phyloP scores from a whole-genome alignment of 1,140 invertebrate species.

The Heliconius nattereri region DNA sequence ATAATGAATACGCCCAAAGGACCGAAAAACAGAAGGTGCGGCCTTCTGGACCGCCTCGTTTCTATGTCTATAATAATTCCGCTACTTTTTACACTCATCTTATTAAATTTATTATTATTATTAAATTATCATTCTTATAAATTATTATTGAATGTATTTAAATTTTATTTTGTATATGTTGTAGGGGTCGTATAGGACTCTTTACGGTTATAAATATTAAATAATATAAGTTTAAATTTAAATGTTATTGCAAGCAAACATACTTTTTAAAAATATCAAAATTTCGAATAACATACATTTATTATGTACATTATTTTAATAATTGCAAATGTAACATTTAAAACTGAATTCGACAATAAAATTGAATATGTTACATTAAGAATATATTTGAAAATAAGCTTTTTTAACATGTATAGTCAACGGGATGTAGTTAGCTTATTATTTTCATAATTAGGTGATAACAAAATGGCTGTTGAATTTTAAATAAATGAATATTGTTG shows the following conservation, averaged over 20 bases:
- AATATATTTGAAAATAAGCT: not conserved
- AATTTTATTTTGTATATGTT: not conserved
- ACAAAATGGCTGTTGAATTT: constrained; percentile 76
- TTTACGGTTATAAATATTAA: too few relatives aligned
- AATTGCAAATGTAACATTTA: not conserved
- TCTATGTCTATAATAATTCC: constrained; percentile 55
- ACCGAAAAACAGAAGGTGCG: constrained; percentile 69
- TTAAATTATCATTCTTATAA: constrained; percentile 17
- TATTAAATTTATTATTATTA: constrained; percentile 20
- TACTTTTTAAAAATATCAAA: too few relatives aligned
- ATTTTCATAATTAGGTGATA: constrained; percentile 59
- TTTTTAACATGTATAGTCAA: not conserved
- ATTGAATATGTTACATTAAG: not conserved
- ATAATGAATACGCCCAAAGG: constrained; percentile 69
- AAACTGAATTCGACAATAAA: not conserved
- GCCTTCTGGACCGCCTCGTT: constrained; percentile 65
- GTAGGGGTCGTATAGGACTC: constrained; percentile 10
- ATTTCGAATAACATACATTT: too few relatives aligned
- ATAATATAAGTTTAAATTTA: too few relatives aligned
- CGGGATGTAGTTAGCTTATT: constrained; percentile 1
- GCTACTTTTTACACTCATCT: constrained; percentile 31
- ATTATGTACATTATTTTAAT: not conserved
- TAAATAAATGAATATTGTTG: constrained; percentile 69
- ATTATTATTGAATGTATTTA: not conserved
- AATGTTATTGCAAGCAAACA: too few relatives aligned